Percentiles rank a stretch among this genome's conserved stretches.
These are phyloP conservation scores for Drosophila arizonae DNA, from an alignment of 1,140 invertebrate species.

Conservation along the genomic window DNA sequence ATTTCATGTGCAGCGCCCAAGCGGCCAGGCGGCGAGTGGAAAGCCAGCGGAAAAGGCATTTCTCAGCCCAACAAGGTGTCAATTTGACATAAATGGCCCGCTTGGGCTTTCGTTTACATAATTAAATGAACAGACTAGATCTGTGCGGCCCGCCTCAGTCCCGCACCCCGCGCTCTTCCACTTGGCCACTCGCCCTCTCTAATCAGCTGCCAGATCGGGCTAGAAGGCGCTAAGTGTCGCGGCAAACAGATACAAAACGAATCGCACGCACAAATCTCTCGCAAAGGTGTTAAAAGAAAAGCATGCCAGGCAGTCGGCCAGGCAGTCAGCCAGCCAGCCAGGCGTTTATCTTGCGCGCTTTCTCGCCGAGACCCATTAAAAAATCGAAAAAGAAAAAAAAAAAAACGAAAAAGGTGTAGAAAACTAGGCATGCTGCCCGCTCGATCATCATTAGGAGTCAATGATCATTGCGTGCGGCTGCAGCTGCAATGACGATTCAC, in stretches of 20 bases:
- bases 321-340: no score
- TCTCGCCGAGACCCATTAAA: constrained; percentile 61
- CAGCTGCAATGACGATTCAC: constrained; percentile 50
- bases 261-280: constrained; percentile 76
- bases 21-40: background rate
- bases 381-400: constrained; percentile 1
- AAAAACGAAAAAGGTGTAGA: background rate
- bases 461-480: constrained; percentile 13
- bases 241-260: constrained; percentile 61
- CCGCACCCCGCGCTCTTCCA: constrained; percentile 10
- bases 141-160: background rate
- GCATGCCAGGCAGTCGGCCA: constrained; percentile 46
- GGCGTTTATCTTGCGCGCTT: constrained; percentile 55
- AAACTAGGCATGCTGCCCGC: background rate
- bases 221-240: constrained; percentile 74
- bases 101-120: constrained; percentile 66
- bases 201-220: constrained; percentile 47
- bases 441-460: background rate
- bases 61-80: constrained; percentile 59
- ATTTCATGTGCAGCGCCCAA: constrained; percentile 57
- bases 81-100: constrained; percentile 79
- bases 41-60: constrained; percentile 33
- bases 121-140: constrained; percentile 63
- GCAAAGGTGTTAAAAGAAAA: constrained; percentile 80
- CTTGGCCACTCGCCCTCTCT: constrained; percentile 13